Evolutionary conservation across 2,113 vertebrate species (phyloP), one percentile per base, ranked within the genome.

Genomic region (Albula goreensis): DNA sequence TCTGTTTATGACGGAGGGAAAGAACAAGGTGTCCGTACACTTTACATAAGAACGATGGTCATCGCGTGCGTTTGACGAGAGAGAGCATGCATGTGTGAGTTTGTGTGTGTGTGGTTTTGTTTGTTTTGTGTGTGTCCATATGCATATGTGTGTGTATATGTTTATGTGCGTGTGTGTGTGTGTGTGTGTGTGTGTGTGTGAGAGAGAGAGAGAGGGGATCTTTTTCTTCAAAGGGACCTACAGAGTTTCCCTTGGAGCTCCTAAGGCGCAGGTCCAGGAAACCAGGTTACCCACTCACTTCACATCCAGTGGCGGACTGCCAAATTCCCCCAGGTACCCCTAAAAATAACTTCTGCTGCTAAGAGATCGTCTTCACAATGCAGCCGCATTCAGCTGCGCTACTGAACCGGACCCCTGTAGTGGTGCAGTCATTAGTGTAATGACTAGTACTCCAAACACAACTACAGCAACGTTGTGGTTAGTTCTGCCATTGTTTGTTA

Each of bases 251-350:
- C 93, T 93, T 92, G 91, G 90, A 90, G 92, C 91, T 89, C 87
- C 63, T 74, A 82, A 84, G 81, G 22, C 50, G 78, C 22, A 13
- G 79, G 57, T n/a, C 82, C 86, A 84, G 90, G 77, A 89, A 95
- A 94, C 91, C 94, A 95, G 95, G 94, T 95, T 95, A 95, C 93
- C 95, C 92, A 94, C 88, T 95, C 94, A 93, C 90, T 90, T 88
- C 90, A 90, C 89, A 86, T 90, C 91, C n/a, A 56, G 89, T 88
- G 86, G 90, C 48, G 90, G 91, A 93, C 93, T 79, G 87, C 89
- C 86, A 86, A 87, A 88, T 86, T 92, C 90, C 91, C 93, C 48
- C 63, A 57, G 89, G 88, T 86, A 88, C 81, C 0, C 81, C 93
- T 94, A 93, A 94, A 95, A 93, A 95, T 95, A 95, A 87, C 87